These are phyloP conservation scores for Lamprotornis superbus DNA, from an alignment of 2,113 vertebrate genomes.

Conservation along the genomic window DNA sequence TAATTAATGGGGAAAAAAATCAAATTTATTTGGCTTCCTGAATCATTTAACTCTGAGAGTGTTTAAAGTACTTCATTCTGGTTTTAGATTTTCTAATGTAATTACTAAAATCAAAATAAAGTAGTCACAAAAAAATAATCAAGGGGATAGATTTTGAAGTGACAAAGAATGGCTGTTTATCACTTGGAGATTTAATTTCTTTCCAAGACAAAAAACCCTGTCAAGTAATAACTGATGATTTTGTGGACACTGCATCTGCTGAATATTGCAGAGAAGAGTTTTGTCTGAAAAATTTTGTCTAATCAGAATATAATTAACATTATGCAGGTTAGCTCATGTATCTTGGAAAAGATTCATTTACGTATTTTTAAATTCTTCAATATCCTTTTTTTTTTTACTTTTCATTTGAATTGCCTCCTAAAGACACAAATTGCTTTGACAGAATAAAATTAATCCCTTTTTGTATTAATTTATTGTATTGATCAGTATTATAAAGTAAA, in stretches of 20 bases:
- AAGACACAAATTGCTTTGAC: background rate
- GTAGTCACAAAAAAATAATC: background rate
- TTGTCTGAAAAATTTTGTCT: background rate
- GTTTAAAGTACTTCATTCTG: background rate
- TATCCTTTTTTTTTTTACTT: background rate
- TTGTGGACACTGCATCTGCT: background rate
- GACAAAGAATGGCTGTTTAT: background rate
- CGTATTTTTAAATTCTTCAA: background rate
- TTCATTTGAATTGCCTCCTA: background rate
- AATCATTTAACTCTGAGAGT: background rate
- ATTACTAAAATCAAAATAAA: background rate
- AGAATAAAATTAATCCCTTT: background rate
- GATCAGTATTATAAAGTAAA: background rate
- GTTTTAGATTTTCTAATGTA: background rate
- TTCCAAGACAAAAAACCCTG: background rate
- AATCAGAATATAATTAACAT: background rate
- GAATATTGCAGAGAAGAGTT: background rate
- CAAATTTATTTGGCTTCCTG: background rate
- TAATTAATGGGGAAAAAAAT: background rate
- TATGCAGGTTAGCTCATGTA: fast-evolving
- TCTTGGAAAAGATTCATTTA: background rate
- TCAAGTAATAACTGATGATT: background rate
- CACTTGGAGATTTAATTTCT: background rate
- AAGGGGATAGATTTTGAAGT: background rate
- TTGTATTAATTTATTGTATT: background rate